These are phyloP conservation scores for Acrocephalus scirpaceus DNA, from an alignment of 2,797 vertebrate genomes.

Conservation along the genomic window DNA sequence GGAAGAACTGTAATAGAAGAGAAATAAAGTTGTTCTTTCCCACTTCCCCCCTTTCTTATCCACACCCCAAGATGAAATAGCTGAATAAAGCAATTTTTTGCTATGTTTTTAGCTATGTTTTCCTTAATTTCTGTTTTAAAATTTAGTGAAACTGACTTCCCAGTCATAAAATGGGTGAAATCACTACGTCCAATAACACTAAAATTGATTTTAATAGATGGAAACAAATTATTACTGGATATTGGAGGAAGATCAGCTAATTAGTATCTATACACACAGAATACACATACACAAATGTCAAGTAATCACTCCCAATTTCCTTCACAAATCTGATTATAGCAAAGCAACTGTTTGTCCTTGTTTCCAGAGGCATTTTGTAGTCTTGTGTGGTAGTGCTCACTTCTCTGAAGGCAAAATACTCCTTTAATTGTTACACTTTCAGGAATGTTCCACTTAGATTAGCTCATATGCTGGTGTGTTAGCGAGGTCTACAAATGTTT, in stretches of 20 bases:
- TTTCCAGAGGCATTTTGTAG: neutral
- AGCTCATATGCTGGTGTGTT: neutral
- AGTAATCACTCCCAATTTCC: conserved; percentile 9
- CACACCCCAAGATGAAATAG: neutral
- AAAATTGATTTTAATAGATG: neutral
- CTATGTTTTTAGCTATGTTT: neutral
- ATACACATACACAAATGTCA: neutral
- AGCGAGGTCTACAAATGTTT: neutral
- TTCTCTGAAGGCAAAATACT: neutral
- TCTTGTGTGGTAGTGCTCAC: neutral
- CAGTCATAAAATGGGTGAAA: neutral
- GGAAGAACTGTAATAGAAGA: neutral
- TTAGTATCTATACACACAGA: neutral
- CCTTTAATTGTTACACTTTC: neutral
- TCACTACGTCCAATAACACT: neutral
- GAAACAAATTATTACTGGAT: neutral
- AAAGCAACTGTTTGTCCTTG: neutral
- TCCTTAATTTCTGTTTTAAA: neutral
- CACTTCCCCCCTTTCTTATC: neutral
- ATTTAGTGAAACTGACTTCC: neutral
- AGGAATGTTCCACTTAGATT: neutral
- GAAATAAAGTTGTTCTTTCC: neutral
- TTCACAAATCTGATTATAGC: neutral
- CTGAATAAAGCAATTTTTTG: neutral
- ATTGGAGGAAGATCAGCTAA: neutral